Conservation (phyloP, 2,888 invertebrate genomes). For the Serrognathus titanus region DNA sequence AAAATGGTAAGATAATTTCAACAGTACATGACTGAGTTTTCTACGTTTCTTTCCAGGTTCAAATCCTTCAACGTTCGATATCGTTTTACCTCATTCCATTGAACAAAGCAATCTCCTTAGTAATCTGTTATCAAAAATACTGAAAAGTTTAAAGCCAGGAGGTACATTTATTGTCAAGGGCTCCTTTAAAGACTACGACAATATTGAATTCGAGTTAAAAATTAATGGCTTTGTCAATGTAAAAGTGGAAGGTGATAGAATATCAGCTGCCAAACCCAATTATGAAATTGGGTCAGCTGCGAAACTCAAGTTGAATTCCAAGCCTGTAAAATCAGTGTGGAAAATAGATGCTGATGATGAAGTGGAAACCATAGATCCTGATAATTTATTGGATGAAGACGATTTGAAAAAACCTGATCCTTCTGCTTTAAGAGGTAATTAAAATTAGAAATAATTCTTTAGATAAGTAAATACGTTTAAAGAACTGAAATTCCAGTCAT, state of each 20-base stretch:
- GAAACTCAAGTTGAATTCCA: conserved; percentile 50
- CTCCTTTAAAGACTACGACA: conserved; percentile 19
- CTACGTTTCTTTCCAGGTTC: background rate
- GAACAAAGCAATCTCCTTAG: background rate
- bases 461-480: too few relatives aligned
- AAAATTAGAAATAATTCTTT: background rate
- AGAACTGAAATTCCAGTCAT: too few relatives aligned
- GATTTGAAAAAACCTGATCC: conserved; percentile 87
- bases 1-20: background rate
- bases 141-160: conserved; percentile 29
- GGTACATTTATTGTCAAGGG: conserved; percentile 29
- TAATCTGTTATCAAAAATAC: conserved; percentile 14
- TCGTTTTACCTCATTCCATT: background rate
- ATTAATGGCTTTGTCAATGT: conserved; percentile 41
- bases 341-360: conserved; percentile 68
- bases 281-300: conserved; percentile 69
- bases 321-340: conserved; percentile 61
- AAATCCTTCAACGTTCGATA: conserved; percentile 11
- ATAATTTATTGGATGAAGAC: conserved; percentile 83
- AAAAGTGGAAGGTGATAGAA: conserved; percentile 20
- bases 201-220: conserved; percentile 38
- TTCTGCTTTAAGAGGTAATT: conserved; percentile 72
- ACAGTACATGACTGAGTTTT: background rate
- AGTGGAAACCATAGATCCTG: conserved; percentile 80
- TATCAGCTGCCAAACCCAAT: conserved; percentile 60